A percentile compares a stretch with the other conserved stretches of the same genome.
Evolutionary conservation across 2,888 invertebrate species (phyloP).

Genomic region (Rhingia rostrata): DNA sequence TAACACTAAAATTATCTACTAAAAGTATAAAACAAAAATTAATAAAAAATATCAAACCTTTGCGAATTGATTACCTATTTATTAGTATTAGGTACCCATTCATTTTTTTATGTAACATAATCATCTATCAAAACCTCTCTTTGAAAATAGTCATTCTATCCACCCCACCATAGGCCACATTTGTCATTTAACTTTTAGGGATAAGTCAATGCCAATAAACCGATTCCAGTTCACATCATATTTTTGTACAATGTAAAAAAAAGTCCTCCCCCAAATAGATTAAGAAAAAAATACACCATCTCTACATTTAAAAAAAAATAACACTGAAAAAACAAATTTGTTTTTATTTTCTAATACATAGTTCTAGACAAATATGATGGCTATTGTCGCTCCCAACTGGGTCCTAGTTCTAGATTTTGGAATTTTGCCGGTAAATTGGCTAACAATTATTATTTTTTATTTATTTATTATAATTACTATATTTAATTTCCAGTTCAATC

Average conservation of each 20-base stretch:
- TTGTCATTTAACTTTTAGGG: conserved; percentile 37
- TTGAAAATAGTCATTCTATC: background rate
- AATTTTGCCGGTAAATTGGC: conserved; percentile 83
- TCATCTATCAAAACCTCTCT: background rate
- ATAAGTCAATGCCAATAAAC: background rate
- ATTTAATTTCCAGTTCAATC: conserved; percentile 64
- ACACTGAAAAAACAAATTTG: conserved; percentile 75
- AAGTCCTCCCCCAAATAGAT: conserved; percentile 34
- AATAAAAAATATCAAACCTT: no score
- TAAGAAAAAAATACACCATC: conserved; percentile 55
- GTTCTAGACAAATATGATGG: conserved; percentile 83
- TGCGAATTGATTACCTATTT: no score
- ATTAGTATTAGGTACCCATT: background rate
- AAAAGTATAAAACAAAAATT: no score
- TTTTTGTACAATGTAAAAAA: conserved; percentile 53
- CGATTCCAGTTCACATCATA: conserved; percentile 22
- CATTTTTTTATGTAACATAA: background rate
- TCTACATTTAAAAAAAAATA: conserved; percentile 72
- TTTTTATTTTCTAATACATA: conserved; percentile 78
- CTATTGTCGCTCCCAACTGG: conserved; percentile 83
- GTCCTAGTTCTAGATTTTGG: conserved; percentile 83
- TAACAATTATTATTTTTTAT: conserved; percentile 74
- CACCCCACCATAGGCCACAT: conserved; percentile 2
- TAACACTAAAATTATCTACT: no score
- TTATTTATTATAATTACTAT: conserved; percentile 64